Conservation (phyloP, 35 echinoderm and acorn worm genomes). For the Heliocidaris tuberculata region DNA sequence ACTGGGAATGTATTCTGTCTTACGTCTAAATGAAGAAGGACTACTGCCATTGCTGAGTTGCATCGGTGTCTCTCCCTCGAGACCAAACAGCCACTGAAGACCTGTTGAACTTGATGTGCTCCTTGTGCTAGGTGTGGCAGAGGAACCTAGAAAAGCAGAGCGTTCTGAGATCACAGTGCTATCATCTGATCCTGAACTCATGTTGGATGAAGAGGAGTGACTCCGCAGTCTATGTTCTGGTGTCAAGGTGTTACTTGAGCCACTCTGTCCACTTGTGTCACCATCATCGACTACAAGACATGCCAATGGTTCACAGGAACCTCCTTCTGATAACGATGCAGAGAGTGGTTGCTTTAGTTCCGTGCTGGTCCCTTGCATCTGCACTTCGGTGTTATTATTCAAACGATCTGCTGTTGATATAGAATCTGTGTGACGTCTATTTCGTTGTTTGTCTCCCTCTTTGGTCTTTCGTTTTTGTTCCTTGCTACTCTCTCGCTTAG, state of each 20-base stretch:
- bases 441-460: conserved; percentile 26
- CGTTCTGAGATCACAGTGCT: conserved; percentile 84
- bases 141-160: conserved; percentile 82
- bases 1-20: background rate
- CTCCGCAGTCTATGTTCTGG: conserved; percentile 49
- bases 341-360: conserved; percentile 12
- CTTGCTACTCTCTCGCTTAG: conserved; percentile 21
- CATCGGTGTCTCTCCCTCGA: conserved; percentile 61
- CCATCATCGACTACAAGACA: conserved; percentile 34
- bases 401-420: conserved; percentile 20
- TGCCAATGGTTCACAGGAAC: background rate
- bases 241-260: conserved; percentile 80
- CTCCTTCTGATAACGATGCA: conserved; percentile 36
- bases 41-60: conserved; percentile 10
- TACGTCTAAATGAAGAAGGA: conserved; percentile 38
- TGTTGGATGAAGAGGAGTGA: conserved; percentile 59
- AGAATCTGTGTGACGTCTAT: background rate
- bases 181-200: conserved; percentile 76
- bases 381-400: conserved; percentile 35
- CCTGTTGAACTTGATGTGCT: conserved; percentile 89
- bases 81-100: conserved; percentile 82
- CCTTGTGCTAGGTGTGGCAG: conserved; percentile 45
- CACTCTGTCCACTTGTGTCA: conserved; percentile 67
- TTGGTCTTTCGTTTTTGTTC: conserved; percentile 28
- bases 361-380: background rate